A percentile compares a stretch with the other conserved stretches of the same genome.
Evolutionary conservation across 2,888 invertebrate genomes (phyloP).

Genomic region (Alviniconcha strummeri): DNA sequence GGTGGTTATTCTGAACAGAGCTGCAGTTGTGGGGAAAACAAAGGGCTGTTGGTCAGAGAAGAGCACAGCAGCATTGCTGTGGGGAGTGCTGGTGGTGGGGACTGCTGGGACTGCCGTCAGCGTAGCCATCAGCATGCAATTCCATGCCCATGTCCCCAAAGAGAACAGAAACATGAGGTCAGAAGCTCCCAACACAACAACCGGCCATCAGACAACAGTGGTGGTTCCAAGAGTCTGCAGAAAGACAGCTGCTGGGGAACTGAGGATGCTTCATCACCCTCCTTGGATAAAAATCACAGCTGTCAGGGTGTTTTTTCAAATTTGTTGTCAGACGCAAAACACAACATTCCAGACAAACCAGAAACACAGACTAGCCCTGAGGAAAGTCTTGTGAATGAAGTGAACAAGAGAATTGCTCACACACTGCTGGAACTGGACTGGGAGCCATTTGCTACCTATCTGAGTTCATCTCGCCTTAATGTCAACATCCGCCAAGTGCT

Average conservation of each 20-base stretch:
- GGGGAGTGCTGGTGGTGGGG: neutral
- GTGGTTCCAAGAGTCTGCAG: too few species aligned
- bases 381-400: slow-evolving; percentile 29
- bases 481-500: slow-evolving; percentile 95
- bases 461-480: slow-evolving; percentile 88
- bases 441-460: slow-evolving; percentile 76
- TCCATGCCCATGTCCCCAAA: neutral
- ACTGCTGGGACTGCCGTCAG: too few species aligned
- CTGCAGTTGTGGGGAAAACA: neutral
- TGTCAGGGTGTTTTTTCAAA: too few species aligned
- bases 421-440: slow-evolving; percentile 43
- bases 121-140: too few species aligned
- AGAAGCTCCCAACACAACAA: neutral
- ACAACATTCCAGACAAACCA: neutral
- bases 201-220: neutral
- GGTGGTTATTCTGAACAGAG: neutral
- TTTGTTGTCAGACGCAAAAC: too few species aligned
- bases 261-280: too few species aligned
- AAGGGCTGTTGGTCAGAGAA: neutral
- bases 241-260: too few species aligned
- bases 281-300: too few species aligned
- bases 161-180: neutral
- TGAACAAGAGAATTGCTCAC: slow-evolving; percentile 44
- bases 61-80: neutral
- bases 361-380: neutral